A percentile compares a stretch with the other conserved stretches of the same genome.
These are phyloP conservation scores for Pterophyllum scalare DNA, from an alignment of 2,113 vertebrate species.

Conservation along the genomic window DNA sequence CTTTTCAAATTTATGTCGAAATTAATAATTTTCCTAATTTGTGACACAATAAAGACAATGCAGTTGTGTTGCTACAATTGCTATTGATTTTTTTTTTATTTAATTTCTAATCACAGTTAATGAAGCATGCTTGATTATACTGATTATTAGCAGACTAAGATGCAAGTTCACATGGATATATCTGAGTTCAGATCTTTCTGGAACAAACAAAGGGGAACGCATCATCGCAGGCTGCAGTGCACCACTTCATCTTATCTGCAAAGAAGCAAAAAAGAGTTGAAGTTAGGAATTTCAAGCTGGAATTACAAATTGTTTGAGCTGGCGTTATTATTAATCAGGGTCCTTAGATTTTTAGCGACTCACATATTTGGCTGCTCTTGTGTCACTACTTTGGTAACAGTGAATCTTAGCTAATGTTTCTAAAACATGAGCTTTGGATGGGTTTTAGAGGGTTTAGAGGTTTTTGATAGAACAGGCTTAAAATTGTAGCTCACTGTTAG, in stretches of 20 bases:
- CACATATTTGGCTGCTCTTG: neutral
- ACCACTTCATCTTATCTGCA: slow-evolving; percentile 23
- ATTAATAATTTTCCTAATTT: too few relatives aligned
- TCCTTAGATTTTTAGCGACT: too few relatives aligned
- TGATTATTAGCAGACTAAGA: neutral
- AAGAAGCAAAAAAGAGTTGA: neutral
- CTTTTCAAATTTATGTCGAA: too few relatives aligned
- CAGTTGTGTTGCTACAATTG: neutral
- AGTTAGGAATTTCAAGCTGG: neutral
- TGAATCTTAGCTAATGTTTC: neutral
- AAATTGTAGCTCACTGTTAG: neutral
- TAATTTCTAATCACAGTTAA: neutral
- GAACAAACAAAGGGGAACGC: slow-evolving; percentile 35
- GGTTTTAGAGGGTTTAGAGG: neutral
- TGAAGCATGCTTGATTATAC: neutral
- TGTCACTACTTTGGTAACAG: neutral
- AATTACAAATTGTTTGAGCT: neutral
- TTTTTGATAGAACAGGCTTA: neutral
- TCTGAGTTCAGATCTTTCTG: neutral
- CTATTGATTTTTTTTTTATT: neutral
- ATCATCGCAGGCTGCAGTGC: fast-evolving
- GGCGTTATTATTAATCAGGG: too few relatives aligned
- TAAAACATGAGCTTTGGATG: neutral
- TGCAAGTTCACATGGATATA: neutral
- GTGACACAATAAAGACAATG: neutral